Evolutionary conservation across 2,888 invertebrate species (phyloP).

Genomic region (Trichacis sp.): DNA sequence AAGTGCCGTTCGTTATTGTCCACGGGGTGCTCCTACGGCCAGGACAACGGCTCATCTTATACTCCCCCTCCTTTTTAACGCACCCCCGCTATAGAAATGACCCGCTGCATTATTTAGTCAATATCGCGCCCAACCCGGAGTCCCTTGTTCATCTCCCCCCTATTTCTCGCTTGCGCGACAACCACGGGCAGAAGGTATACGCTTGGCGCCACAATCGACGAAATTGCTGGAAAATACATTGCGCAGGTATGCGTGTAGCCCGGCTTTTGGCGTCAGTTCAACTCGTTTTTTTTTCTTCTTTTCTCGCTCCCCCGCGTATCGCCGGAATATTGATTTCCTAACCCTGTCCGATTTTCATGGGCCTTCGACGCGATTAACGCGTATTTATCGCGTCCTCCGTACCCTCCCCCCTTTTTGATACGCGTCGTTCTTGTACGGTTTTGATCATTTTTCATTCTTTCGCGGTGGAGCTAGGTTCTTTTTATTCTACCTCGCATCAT

Average conservation of each 20-base stretch:
- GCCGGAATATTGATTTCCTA: conserved; percentile 50
- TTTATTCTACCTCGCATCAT: too few relatives aligned
- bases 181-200: conserved; percentile 25
- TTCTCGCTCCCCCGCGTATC: conserved; percentile 23
- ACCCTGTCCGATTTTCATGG: conserved; percentile 39
- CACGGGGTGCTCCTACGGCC: conserved; percentile 15
- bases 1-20: conserved; percentile 41
- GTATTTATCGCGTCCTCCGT: conserved; percentile 1
- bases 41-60: conserved; percentile 17
- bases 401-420: not conserved
- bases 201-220: conserved; percentile 41
- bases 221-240: conserved; percentile 47
- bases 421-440: not conserved
- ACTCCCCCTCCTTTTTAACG: conserved; percentile 14
- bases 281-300: conserved; percentile 45
- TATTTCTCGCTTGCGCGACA: conserved; percentile 31
- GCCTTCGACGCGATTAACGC: conserved; percentile 24
- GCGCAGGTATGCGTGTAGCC: conserved; percentile 39
- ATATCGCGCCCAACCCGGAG: conserved; percentile 50
- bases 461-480: too few relatives aligned
- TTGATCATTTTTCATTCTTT: not conserved
- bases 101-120: conserved; percentile 58
- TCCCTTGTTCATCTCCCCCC: conserved; percentile 23
- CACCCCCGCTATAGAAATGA: conserved; percentile 28
- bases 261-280: conserved; percentile 44